These are phyloP conservation scores for Centropus unirufus DNA, from an alignment of 2,113 vertebrate species.

Conservation along the genomic window DNA sequence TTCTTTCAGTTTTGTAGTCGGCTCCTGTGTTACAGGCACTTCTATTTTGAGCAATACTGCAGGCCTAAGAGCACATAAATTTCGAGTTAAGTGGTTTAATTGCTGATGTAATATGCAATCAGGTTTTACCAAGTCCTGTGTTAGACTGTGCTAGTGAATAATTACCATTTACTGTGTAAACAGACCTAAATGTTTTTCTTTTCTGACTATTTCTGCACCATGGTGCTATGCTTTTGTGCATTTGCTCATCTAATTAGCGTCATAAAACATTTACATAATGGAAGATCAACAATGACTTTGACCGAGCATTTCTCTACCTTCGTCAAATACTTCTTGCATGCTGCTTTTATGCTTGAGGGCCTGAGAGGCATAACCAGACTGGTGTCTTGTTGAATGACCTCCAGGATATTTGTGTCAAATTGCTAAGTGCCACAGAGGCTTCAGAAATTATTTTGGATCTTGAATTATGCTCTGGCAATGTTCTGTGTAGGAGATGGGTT, in stretches of 20 bases:
- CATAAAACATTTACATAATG: background rate
- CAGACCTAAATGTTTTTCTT: background rate
- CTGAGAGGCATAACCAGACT: background rate
- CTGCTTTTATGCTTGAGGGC: background rate
- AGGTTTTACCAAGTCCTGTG: background rate
- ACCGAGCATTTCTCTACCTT: background rate
- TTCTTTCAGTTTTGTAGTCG: background rate
- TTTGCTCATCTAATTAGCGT: background rate
- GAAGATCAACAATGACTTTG: background rate
- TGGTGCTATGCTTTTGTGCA: background rate
- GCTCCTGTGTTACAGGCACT: background rate
- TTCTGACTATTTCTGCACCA: background rate
- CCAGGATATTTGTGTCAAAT: background rate
- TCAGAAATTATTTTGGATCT: background rate
- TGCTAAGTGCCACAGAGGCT: background rate
- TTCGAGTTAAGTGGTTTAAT: background rate
- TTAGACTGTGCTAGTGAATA: background rate
- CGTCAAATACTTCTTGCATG: background rate
- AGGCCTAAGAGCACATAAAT: background rate
- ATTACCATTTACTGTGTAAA: slow-evolving; percentile 47
- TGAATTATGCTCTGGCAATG: background rate
- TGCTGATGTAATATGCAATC: background rate
- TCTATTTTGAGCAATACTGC: background rate
- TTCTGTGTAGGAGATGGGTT: background rate
- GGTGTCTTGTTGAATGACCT: background rate